Percentiles rank a stretch among this genome's conserved stretches.
Conservation (phyloP, 2,888 invertebrate species). For the Tenthredo mesomela region DNA sequence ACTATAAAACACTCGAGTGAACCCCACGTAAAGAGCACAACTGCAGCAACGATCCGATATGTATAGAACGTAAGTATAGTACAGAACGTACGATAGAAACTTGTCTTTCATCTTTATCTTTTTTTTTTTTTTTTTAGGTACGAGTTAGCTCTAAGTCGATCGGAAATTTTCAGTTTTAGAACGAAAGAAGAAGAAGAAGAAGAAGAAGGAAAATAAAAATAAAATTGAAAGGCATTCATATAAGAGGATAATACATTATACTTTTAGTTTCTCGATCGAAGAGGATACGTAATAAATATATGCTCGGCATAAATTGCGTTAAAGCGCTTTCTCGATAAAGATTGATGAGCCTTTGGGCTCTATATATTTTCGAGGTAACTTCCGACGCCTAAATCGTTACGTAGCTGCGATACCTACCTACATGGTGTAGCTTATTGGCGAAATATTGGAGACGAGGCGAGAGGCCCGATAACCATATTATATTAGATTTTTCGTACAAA, state of each 20-base stretch:
- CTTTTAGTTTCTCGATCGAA: not conserved
- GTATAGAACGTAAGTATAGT: not conserved
- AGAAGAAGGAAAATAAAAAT: not conserved
- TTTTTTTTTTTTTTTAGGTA: too few relatives aligned
- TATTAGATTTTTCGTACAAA: not conserved
- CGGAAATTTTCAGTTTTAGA: too few relatives aligned
- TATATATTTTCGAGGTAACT: not conserved
- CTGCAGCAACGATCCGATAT: not conserved
- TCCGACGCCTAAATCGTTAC: not conserved
- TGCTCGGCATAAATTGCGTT: slow-evolving; percentile 15
- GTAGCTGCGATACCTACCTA: too few relatives aligned
- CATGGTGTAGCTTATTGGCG: not conserved
- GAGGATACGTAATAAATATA: slow-evolving; percentile 18
- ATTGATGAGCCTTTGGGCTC: not conserved
- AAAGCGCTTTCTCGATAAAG: slow-evolving; percentile 23
- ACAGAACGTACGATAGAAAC: not conserved
- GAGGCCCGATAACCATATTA: not conserved
- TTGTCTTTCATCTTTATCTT: not conserved
- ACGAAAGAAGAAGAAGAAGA: not conserved
- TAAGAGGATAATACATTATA: not conserved
- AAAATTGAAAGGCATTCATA: not conserved
- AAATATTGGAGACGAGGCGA: not conserved
- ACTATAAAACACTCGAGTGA: slow-evolving; percentile 44
- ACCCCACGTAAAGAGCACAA: not conserved
- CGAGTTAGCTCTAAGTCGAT: too few relatives aligned